These are phyloP conservation scores for Neoscelio sp. DNA, from an alignment of 2,888 invertebrate species.

Conservation along the genomic window DNA sequence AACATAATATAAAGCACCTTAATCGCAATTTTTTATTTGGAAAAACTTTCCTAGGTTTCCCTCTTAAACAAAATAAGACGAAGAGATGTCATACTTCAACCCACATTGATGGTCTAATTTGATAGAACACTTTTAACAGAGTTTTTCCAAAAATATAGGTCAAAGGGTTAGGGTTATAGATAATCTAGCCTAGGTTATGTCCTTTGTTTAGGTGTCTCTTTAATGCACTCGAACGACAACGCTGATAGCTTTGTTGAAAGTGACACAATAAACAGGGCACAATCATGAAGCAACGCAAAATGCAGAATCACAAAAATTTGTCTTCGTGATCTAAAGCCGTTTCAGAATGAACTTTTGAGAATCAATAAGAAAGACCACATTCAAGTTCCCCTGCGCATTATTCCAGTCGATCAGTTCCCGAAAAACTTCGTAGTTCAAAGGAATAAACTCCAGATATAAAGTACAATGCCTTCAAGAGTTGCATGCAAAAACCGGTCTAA, in stretches of 20 bases:
- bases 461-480: not conserved
- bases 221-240: conserved; percentile 36
- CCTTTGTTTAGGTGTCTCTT: conserved; percentile 24
- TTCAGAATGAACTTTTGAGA: conserved; percentile 3
- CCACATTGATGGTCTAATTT: conserved; percentile 27
- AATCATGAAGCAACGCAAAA: conserved; percentile 25
- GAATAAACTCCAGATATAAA: too few relatives aligned
- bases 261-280: conserved; percentile 36
- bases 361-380: conserved; percentile 15
- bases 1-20: too few relatives aligned
- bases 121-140: conserved; percentile 12
- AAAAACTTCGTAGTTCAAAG: not conserved
- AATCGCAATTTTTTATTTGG: too few relatives aligned
- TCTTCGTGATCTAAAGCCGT: not conserved
- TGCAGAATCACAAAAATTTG: conserved; percentile 29
- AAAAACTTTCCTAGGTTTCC: too few relatives aligned
- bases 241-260: conserved; percentile 36
- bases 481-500: conserved; percentile 13
- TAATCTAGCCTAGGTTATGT: too few relatives aligned
- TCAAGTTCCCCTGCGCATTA: conserved; percentile 6
- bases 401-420: conserved; percentile 10
- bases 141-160: conserved; percentile 12
- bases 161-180: conserved; percentile 17
- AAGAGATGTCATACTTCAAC: conserved; percentile 6
- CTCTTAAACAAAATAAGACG: not conserved